phyloP scores from a whole-genome alignment of 2,113 vertebrate species.

The Gavia stellata region DNA sequence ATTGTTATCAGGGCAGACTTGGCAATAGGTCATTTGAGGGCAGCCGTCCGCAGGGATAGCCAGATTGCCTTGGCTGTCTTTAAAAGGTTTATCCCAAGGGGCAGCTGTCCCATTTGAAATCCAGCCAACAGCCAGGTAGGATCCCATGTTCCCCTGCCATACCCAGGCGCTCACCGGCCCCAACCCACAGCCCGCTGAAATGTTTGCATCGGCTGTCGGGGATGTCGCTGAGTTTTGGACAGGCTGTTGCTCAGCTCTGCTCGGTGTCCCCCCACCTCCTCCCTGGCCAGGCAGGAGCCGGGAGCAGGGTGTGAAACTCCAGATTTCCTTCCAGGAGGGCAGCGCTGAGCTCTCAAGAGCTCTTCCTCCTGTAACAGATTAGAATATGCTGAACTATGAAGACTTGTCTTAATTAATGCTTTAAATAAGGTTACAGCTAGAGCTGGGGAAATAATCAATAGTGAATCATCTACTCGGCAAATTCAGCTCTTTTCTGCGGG shows the following conservation, averaged over 20 bases:
- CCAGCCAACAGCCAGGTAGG: conserved; percentile 12
- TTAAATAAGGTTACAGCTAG: conserved; percentile 49
- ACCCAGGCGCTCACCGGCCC: background rate
- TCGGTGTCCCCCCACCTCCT: background rate
- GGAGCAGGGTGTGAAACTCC: background rate
- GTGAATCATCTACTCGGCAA: conserved; percentile 42
- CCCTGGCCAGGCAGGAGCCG: background rate
- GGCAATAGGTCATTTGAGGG: background rate
- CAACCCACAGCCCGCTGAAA: background rate
- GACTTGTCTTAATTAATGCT: conserved; percentile 60
- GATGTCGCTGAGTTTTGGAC: fast-evolving
- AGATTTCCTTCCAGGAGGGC: background rate
- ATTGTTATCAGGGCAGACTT: fast-evolving
- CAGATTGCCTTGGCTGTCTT: conserved; percentile 45
- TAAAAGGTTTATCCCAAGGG: conserved; percentile 36
- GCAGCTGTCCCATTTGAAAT: background rate
- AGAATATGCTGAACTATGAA: conserved; percentile 51
- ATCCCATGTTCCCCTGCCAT: background rate
- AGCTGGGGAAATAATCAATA: conserved; percentile 58
- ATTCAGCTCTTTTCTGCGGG: conserved; percentile 37
- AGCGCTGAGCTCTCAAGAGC: background rate
- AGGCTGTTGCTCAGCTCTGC: background rate
- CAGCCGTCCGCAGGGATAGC: background rate
- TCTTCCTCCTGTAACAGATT: background rate
- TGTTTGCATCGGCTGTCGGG: fast-evolving